These are phyloP conservation scores for Meleagris gallopavo DNA, from an alignment of 2,113 vertebrate species.

Conservation along the genomic window DNA sequence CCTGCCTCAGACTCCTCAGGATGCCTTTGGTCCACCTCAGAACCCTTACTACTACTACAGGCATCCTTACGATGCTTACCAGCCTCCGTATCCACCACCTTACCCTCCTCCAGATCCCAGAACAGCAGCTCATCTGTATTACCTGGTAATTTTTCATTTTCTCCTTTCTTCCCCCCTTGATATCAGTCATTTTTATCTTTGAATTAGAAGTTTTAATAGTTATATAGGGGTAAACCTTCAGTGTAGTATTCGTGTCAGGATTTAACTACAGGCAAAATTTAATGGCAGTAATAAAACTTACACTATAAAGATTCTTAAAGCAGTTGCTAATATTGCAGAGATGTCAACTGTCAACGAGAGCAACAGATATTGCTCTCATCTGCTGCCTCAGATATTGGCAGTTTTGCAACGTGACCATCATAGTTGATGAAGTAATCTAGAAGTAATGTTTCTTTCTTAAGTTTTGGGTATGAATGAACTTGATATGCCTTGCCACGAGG, in stretches of 20 bases:
- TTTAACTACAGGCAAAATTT: not conserved
- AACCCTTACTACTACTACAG: conserved; percentile 76
- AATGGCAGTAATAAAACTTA: not conserved
- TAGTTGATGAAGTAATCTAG: not conserved
- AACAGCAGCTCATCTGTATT: conserved; percentile 82
- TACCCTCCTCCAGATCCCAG: conserved; percentile 85
- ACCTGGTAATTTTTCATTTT: conserved; percentile 79
- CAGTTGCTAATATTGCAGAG: not conserved
- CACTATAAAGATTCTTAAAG: not conserved
- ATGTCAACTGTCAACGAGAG: too few species aligned
- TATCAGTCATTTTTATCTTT: not conserved
- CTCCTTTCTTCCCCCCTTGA: fast-evolving
- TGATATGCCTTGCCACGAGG: not conserved
- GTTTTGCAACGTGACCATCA: not conserved
- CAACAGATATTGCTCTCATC: not conserved
- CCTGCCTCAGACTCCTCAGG: conserved; percentile 79
- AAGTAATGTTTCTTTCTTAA: not conserved
- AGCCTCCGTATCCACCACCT: conserved; percentile 75
- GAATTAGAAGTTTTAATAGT: not conserved
- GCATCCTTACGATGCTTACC: conserved; percentile 83
- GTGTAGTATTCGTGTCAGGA: fast-evolving
- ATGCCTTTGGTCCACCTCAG: conserved; percentile 76
- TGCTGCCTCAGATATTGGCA: not conserved
- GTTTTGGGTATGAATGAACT: not conserved
- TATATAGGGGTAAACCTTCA: fast-evolving